These are phyloP conservation scores for Dynastes hyllus DNA, from an alignment of 2,888 invertebrate genomes.

Conservation along the genomic window DNA sequence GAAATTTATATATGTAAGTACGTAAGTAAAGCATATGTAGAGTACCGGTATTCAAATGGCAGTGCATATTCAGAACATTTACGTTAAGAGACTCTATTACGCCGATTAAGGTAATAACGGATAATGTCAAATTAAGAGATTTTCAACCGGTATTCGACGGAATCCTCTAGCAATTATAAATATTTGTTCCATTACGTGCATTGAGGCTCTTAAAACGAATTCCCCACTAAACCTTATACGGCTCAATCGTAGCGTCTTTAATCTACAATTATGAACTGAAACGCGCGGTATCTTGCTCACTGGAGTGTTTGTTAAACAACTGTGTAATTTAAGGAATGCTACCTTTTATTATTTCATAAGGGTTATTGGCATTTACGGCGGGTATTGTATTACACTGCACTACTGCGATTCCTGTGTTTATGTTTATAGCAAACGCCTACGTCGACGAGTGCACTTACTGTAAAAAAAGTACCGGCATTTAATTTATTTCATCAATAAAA, in stretches of 20 bases:
- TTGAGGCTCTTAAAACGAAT: not conserved
- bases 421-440: slow-evolving; percentile 47
- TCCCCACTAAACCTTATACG: not conserved
- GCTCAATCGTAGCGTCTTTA: slow-evolving; percentile 31
- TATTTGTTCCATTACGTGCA: not conserved
- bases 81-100: too few species aligned
- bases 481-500: slow-evolving; percentile 6
- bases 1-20: not conserved
- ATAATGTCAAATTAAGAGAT: too few species aligned
- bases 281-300: slow-evolving; percentile 46
- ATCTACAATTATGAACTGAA: slow-evolving; percentile 44
- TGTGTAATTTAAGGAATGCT: slow-evolving; percentile 52
- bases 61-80: too few species aligned
- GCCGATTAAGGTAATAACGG: too few species aligned
- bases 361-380: slow-evolving; percentile 51
- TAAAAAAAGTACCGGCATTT: slow-evolving; percentile 8
- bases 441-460: not conserved
- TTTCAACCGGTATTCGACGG: too few species aligned
- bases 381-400: slow-evolving; percentile 43
- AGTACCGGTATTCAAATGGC: too few species aligned
- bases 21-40: not conserved
- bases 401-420: slow-evolving; percentile 38
- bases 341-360: slow-evolving; percentile 50
- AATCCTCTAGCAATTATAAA: not conserved
- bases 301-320: slow-evolving; percentile 54